These are phyloP conservation scores for Acanthopleura granulata DNA, from an alignment of 2,888 invertebrate species.

Conservation along the genomic window DNA sequence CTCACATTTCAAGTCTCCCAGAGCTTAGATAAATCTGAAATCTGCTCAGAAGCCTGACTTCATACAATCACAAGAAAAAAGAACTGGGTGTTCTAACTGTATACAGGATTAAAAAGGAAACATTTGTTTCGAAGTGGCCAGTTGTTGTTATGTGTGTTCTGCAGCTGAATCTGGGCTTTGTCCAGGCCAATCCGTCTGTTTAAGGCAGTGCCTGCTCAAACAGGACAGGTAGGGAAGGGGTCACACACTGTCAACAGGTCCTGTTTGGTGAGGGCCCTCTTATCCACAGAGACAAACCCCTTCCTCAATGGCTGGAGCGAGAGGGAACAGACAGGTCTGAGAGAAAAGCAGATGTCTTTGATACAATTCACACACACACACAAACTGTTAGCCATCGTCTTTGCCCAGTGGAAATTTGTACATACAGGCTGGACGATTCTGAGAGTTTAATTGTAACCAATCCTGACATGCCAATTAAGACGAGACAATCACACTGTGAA, in stretches of 20 bases:
- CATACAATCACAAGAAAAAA: not conserved
- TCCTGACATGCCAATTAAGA: too few relatives aligned
- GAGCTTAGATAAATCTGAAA: not conserved
- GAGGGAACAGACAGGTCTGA: too few relatives aligned
- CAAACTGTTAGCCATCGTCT: too few relatives aligned
- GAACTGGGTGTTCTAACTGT: conserved; percentile 8
- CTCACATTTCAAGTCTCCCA: not conserved
- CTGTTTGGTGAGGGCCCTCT: not conserved
- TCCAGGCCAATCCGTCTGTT: not conserved
- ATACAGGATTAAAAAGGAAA: not conserved
- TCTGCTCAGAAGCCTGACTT: not conserved
- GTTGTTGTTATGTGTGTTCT: conserved; percentile 2
- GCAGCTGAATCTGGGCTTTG: not conserved
- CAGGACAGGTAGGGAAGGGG: not conserved
- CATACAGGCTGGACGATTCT: too few relatives aligned
- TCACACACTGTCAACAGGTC: not conserved
- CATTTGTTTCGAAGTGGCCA: not conserved
- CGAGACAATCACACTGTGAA: too few relatives aligned
- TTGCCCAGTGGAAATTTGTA: too few relatives aligned
- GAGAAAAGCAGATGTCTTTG: too few relatives aligned
- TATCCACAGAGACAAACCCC: too few relatives aligned
- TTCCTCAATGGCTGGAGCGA: too few relatives aligned
- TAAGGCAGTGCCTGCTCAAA: not conserved
- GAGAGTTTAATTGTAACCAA: too few relatives aligned
- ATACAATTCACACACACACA: too few relatives aligned